Evolutionary conservation across 2,797 vertebrate genomes (phyloP), one percentile per base, ranked within the genome.

Genomic region (Premnoplex brunnescens): DNA sequence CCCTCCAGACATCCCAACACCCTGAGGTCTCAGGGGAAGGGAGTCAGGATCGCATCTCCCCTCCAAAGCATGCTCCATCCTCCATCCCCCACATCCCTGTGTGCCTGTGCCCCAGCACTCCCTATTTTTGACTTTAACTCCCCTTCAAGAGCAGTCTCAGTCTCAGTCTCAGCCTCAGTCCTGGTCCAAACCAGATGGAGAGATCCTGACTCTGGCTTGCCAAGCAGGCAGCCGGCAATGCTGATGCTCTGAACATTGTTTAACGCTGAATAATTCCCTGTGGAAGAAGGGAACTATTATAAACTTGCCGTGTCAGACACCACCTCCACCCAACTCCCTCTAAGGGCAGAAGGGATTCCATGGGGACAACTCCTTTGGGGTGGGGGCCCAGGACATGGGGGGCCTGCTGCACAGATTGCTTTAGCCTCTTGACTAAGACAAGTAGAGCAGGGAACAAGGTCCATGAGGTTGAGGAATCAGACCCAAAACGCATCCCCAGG

Each of bases 211-310:
- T 30, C 23, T 5, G 0, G 55, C 28, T 56, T 5, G 20, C 9
- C 4, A n/a, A 69, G 46, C 56, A n/a, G 60, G 82, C 73, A 79
- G 77, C 8, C 3, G 6, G 59, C 27, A 14, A 34, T 51, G 72
- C 68, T 5, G 1, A 2, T 7, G 84, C 87, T 67, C 58, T 0
- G 22, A 2, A 10, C 85, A 16, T 37, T 48, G 1, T 56, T 96
- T 92, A 69, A 41, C 72, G 1, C 95, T 79, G 84, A 94, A 86
- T 95, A 96, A 95, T 92, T 95, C 90, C 54, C 73, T 3, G 20
- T 0, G 10, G 58, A 37, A 10, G 54, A 92, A 49, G 2, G 32
- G 75, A 78, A 34, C 90, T 68, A 22, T 72, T 89, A 91, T 48
- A 74, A 96, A 92, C 67, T 83, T 21, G 60, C 66, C 4, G 2